Conservation (phyloP, 2,888 invertebrate genomes). For the Scaptodrosophila latifasciaeformis region DNA sequence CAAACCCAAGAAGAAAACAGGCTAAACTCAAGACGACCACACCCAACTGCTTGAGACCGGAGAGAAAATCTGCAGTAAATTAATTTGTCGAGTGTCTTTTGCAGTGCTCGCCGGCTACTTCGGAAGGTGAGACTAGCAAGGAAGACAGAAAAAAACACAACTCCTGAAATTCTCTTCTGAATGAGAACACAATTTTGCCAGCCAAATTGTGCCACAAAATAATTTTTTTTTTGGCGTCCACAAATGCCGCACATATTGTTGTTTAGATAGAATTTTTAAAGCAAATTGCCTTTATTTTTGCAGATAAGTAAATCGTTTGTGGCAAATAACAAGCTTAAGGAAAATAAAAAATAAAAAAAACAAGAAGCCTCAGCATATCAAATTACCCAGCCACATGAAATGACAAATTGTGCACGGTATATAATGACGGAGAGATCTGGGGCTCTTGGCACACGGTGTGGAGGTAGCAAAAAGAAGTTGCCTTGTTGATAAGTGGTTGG, state of each 20-base stretch:
- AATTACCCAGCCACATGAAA: constrained; percentile 43
- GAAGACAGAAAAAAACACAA: too few species aligned
- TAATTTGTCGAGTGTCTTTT: constrained; percentile 60
- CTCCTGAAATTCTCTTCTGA: too few species aligned
- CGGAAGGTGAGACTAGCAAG: constrained; percentile 30
- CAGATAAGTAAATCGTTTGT: constrained; percentile 59
- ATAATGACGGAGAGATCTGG: constrained; percentile 5
- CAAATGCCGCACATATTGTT: too few species aligned
- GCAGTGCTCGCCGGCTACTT: constrained; percentile 25
- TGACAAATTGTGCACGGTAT: constrained; percentile 54
- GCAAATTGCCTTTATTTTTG: constrained; percentile 42
- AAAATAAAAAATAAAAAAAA: too few species aligned
- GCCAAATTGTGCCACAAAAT: too few species aligned
- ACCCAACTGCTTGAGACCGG: constrained; percentile 56
- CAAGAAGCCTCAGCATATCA: constrained; percentile 62
- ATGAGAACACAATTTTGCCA: too few species aligned
- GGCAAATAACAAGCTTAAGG: constrained; percentile 63
- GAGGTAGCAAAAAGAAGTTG: constrained; percentile 40
- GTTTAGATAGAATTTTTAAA: constrained; percentile 54
- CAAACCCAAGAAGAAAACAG: constrained; percentile 25
- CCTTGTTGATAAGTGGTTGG: constrained; percentile 50
- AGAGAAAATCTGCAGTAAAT: constrained; percentile 56
- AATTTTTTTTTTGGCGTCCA: too few species aligned
- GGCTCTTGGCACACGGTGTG: constrained; percentile 50
- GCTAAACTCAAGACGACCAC: constrained; percentile 46